Evolutionary conservation across 2,888 invertebrate species (phyloP).

Genomic region (Parnassius smintheus): DNA sequence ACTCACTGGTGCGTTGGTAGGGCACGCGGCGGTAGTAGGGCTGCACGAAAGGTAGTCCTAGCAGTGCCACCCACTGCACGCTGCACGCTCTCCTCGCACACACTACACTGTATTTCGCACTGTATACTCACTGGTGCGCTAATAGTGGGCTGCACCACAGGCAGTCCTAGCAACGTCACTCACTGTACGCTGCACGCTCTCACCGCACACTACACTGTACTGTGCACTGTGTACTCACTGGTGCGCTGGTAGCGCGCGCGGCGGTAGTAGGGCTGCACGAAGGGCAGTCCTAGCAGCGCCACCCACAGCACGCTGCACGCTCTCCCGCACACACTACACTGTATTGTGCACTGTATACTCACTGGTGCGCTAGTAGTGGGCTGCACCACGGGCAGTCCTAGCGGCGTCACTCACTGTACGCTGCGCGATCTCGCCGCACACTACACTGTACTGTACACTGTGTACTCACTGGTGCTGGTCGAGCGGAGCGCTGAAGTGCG

Average conservation of each 20-base stretch:
- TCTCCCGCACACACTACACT: not conserved
- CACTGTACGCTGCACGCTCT: no score
- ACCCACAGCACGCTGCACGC: not conserved
- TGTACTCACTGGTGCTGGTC: not conserved
- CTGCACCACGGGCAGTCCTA: slow-evolving; percentile 96
- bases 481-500: no score
- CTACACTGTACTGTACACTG: not conserved
- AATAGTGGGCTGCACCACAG: slow-evolving; percentile 25
- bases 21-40: slow-evolving; percentile 87
- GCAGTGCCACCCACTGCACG: slow-evolving; percentile 97
- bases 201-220: no score
- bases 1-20: slow-evolving; percentile 49
- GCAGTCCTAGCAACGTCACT: no score
- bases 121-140: not conserved
- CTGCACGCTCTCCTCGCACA: slow-evolving; percentile 83
- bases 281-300: slow-evolving; percentile 92
- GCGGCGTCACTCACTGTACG: slow-evolving; percentile 69
- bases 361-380: slow-evolving; percentile 86
- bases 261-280: slow-evolving; percentile 95
- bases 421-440: no score
- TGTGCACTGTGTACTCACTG: no score
- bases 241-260: no score
- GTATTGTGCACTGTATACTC: not conserved
- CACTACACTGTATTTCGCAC: slow-evolving; percentile 40
- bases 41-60: slow-evolving; percentile 97